phyloP scores from a whole-genome alignment of 1,140 invertebrate genomes.

The Drosophila murphyi region DNA sequence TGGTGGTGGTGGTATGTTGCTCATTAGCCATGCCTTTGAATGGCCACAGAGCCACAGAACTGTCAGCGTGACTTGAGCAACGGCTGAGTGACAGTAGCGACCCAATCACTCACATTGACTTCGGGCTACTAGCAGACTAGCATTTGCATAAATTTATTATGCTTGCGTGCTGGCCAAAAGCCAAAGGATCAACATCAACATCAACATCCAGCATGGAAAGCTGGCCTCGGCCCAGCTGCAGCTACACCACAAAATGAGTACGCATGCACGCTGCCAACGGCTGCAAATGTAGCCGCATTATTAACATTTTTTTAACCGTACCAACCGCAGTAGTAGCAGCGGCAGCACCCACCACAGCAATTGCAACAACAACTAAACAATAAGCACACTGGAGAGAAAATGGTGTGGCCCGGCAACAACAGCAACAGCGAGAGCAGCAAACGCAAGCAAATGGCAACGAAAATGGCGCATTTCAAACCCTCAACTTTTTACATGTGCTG shows the following conservation, averaged over 20 bases:
- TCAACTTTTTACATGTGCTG: conserved; percentile 23
- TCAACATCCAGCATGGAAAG: conserved; percentile 27
- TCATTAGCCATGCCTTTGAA: conserved; percentile 70
- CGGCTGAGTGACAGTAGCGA: conserved; percentile 51
- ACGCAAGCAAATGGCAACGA: conserved; percentile 77
- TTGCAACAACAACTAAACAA: conserved; percentile 24
- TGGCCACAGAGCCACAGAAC: conserved; percentile 31
- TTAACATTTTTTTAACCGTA: conserved; percentile 63
- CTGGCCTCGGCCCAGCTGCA: conserved; percentile 29
- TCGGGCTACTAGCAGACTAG: conserved; percentile 10
- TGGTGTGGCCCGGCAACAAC: conserved; percentile 51
- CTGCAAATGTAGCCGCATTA: conserved; percentile 69
- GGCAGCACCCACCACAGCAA: conserved; percentile 49
- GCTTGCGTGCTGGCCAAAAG: conserved; percentile 60
- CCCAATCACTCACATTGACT: conserved; percentile 42
- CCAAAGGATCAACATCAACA: conserved; percentile 56
- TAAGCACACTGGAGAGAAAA: conserved; percentile 56
- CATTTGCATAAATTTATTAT: conserved; percentile 76
- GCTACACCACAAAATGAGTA: conserved; percentile 54
- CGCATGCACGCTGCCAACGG: conserved; percentile 66
- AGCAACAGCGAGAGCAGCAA: conserved; percentile 41
- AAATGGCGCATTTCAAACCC: conserved; percentile 79
- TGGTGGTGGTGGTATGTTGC: conserved; percentile 46
- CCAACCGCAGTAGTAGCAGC: background rate
- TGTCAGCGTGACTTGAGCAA: conserved; percentile 53